phyloP scores from a whole-genome alignment of 2,797 vertebrate species.

The Hippocampus kuda region DNA sequence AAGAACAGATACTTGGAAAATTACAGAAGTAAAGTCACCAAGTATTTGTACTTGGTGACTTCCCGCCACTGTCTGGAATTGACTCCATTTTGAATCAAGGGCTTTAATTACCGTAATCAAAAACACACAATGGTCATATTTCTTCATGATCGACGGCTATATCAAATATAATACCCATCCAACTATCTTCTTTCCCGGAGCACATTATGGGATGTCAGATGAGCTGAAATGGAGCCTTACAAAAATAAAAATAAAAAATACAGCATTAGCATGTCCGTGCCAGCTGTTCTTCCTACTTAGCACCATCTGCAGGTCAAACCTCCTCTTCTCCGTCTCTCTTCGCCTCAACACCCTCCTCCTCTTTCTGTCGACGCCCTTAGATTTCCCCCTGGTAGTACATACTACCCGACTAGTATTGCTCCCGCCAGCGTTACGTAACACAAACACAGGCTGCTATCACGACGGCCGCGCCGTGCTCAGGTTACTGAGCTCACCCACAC shows the following conservation, averaged over 20 bases:
- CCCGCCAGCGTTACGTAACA: slow-evolving; percentile 58
- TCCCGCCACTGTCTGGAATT: no score
- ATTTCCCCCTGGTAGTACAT: slow-evolving; percentile 46
- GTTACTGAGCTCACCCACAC: slow-evolving; percentile 33
- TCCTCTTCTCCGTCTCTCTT: slow-evolving; percentile 25
- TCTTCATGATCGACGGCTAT: background rate
- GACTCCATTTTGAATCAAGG: no score
- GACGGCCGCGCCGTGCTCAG: slow-evolving; percentile 40
- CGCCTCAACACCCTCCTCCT: slow-evolving; percentile 47
- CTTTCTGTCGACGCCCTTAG: slow-evolving; percentile 49
- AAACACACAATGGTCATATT: background rate
- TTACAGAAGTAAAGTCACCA: background rate
- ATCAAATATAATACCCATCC: background rate
- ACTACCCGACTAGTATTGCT: slow-evolving; percentile 45
- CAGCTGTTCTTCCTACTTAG: slow-evolving; percentile 37
- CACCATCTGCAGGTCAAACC: slow-evolving; percentile 34
- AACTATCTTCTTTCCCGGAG: background rate
- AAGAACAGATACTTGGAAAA: no score
- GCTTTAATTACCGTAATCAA: no score
- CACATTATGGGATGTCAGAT: background rate
- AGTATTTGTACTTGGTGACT: background rate
- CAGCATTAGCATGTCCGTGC: slow-evolving; percentile 22
- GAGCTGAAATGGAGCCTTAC: background rate
- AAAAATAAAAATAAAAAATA: background rate
- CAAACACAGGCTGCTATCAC: slow-evolving; percentile 71